phyloP scores from a whole-genome alignment of 1,140 invertebrate species.

The Drosophila simulans region DNA sequence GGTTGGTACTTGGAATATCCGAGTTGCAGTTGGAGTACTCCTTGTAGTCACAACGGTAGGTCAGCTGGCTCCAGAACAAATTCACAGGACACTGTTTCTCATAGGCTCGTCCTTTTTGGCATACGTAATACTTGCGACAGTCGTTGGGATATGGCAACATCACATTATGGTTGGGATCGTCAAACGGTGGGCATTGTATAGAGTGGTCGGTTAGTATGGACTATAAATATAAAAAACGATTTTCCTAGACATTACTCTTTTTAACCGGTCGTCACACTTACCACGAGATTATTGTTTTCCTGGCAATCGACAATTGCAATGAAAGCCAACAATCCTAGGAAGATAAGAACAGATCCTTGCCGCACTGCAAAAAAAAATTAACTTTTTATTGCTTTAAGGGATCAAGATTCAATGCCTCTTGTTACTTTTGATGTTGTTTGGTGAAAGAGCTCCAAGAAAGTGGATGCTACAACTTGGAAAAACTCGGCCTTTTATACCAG shows the following conservation, averaged over 20 bases:
- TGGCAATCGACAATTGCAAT: background rate
- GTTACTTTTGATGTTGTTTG: conserved; percentile 25
- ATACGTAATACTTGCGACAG: conserved; percentile 62
- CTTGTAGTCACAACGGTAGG: conserved; percentile 57
- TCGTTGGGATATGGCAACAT: conserved; percentile 46
- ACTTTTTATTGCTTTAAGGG: too few species aligned
- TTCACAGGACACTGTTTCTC: conserved; percentile 49
- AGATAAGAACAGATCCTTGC: background rate
- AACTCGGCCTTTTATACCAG: conserved; percentile 27
- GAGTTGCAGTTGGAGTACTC: conserved; percentile 38
- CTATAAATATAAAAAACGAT: background rate
- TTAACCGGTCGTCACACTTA: background rate
- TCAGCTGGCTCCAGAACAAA: conserved; percentile 57
- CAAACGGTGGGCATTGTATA: conserved; percentile 39
- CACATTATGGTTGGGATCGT: conserved; percentile 55
- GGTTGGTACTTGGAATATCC: background rate
- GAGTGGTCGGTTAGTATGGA: background rate
- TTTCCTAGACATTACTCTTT: background rate
- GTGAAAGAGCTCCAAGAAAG: background rate
- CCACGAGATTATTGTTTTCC: background rate
- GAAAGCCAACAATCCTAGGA: conserved; percentile 6
- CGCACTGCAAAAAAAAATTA: conserved; percentile 14
- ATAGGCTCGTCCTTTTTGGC: conserved; percentile 25
- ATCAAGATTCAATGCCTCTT: background rate
- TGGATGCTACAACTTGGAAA: background rate